Conservation (phyloP, 2,888 invertebrate species). For the Ecdyonurus torrentis region DNA sequence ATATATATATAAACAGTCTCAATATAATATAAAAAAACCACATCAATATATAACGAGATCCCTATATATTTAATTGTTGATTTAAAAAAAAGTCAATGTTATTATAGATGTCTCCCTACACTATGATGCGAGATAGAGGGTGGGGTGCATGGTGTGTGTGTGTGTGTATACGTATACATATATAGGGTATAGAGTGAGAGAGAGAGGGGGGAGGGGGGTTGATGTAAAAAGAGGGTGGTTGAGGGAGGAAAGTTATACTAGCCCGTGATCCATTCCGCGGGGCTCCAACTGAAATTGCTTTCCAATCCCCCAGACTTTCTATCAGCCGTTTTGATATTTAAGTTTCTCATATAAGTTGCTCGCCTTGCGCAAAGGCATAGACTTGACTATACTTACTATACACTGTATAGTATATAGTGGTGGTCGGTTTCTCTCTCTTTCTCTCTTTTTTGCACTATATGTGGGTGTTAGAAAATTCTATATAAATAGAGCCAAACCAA, state of each 20-base stretch:
- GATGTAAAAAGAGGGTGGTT: not conserved
- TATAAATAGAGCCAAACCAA: not conserved
- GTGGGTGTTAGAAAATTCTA: too few relatives aligned
- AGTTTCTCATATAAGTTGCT: constrained; percentile 8
- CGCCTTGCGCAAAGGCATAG: not conserved
- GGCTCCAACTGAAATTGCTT: constrained; percentile 12
- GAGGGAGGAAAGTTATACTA: constrained; percentile 2
- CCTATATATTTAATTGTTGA: not conserved
- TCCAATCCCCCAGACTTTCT: constrained; percentile 12
- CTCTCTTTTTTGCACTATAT: too few relatives aligned
- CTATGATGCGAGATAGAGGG: not conserved
- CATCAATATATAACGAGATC: not conserved
- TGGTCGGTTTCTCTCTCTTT: too few relatives aligned
- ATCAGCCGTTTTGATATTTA: constrained; percentile 10
- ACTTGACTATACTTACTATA: too few relatives aligned
- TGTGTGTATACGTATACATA: not conserved
- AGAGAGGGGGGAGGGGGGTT: not conserved
- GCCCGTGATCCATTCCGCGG: constrained; percentile 3
- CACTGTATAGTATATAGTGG: too few relatives aligned
- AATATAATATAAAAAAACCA: not conserved
- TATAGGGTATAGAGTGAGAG: not conserved
- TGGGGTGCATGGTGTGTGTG: not conserved
- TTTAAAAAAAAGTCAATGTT: not conserved
- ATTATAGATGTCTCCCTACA: not conserved
- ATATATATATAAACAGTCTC: not conserved